Evolutionary conservation across 1,140 invertebrate genomes (phyloP), one percentile per base, ranked within the genome.

Genomic region (Chlorops oryzae): DNA sequence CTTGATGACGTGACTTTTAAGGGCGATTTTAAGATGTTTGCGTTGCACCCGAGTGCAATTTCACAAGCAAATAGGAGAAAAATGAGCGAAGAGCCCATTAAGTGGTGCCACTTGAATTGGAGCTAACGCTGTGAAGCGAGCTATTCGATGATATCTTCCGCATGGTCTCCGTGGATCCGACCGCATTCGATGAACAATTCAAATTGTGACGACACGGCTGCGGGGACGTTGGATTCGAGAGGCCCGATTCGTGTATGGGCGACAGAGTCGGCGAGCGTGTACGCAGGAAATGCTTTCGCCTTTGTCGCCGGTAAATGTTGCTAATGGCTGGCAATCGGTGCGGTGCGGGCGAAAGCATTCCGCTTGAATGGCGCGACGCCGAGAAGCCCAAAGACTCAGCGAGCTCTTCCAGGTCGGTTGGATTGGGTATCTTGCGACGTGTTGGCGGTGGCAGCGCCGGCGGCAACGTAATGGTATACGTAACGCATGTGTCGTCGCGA

Each of bases 171-270:
- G 56, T 4, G 58, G 55, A 47, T 47, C 48, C 21, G 59, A 61
- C 35, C 21, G 17, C 13, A 34, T 32, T 32, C 52, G 50, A 40
- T 47, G 39, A 9, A 22, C 52, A 27, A 59, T 9, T 46, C 43
- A 15, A 58, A 49, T 15, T 57, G 45, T 77, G 70, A 12, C 72
- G 72, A 51, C 76, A 65, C 41, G 74, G 78, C 56, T 79, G 73
- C 15, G 82, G 82, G 41, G 82, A 84, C 3, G 80, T 79, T 1
- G 84, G 82, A 72, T 86, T 86, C 3, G 83, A 85, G 2, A 85
- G 72, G n/a, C 84, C 84, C 13, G 82, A 84, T 58, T 86, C 83
- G 32, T 81, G 78, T 24, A 86, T 86, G 9, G 85, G 84, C 24
- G 83, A 85, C 35, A 86, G 65, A 25, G 77, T 77, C 50, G 73